Conservation (phyloP, 2,797 vertebrate species). For the Macroramphosus scolopax region DNA sequence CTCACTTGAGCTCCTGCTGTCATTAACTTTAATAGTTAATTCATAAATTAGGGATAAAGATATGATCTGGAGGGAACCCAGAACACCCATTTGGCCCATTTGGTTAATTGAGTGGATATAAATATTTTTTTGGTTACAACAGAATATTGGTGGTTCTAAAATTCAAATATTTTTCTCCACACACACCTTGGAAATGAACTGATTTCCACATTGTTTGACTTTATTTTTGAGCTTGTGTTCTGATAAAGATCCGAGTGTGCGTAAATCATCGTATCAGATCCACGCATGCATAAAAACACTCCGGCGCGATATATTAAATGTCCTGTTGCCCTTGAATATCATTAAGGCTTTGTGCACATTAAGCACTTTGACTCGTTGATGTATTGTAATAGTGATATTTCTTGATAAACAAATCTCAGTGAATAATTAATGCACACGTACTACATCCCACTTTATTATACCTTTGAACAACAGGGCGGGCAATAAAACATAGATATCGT, state of each 20-base stretch:
- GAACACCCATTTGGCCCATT: conserved; percentile 20
- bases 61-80: conserved; percentile 2
- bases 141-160: conserved; percentile 1
- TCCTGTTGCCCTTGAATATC: conserved; percentile 40
- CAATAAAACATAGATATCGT: conserved; percentile 79
- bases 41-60: conserved; percentile 41
- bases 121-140: conserved; percentile 23
- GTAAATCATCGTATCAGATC: too few species aligned
- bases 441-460: conserved; percentile 73
- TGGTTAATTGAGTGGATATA: conserved; percentile 29
- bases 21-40: conserved; percentile 60
- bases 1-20: conserved; percentile 52
- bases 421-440: conserved; percentile 78
- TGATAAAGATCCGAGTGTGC: too few species aligned
- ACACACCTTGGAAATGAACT: not conserved
- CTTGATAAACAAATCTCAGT: conserved; percentile 74
- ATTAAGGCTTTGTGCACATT: conserved; percentile 72
- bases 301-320: conserved; percentile 28
- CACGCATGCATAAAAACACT: conserved; percentile 6
- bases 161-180: conserved; percentile 14
- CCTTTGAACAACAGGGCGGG: conserved; percentile 73
- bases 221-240: not conserved
- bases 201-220: not conserved
- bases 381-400: conserved; percentile 67
- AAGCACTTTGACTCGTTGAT: conserved; percentile 73